Conservation (phyloP, 2,797 vertebrate species). For the Coccyzus lansbergi region DNA sequence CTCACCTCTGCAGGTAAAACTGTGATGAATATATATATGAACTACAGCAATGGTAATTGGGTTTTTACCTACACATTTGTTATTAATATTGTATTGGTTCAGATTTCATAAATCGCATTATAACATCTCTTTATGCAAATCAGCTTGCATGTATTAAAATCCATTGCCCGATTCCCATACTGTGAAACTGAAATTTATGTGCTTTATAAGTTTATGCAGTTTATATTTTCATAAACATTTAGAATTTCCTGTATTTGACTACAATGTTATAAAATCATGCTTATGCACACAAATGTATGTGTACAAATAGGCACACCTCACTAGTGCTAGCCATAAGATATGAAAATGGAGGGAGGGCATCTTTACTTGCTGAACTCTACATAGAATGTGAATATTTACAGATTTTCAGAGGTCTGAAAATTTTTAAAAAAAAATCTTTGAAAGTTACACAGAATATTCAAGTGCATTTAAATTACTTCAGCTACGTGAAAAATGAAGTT, state of each 20-base stretch:
- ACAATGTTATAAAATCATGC: not conserved
- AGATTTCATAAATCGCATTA: not conserved
- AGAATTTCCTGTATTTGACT: not conserved
- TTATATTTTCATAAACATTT: not conserved
- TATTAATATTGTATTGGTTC: not conserved
- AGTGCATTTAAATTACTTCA: not conserved
- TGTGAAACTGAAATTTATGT: not conserved
- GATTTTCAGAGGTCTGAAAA: not conserved
- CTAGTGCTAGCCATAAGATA: not conserved
- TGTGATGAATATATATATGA: not conserved
- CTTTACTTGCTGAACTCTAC: not conserved
- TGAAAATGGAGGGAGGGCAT: rapidly evolving
- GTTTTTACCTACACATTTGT: not conserved
- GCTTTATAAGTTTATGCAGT: not conserved
- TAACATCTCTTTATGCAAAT: not conserved
- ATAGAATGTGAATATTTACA: not conserved
- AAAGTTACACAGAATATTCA: not conserved
- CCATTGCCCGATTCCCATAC: not conserved
- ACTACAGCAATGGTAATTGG: not conserved
- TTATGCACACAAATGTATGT: not conserved
- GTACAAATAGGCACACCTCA: not conserved
- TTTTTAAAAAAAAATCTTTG: not conserved
- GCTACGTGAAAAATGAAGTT: not conserved
- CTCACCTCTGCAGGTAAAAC: not conserved
- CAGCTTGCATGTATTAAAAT: not conserved